Evolutionary conservation across 2,888 invertebrate species (phyloP), one percentile per base, ranked within the genome.

Genomic region (Synanthedon tipuliformis): DNA sequence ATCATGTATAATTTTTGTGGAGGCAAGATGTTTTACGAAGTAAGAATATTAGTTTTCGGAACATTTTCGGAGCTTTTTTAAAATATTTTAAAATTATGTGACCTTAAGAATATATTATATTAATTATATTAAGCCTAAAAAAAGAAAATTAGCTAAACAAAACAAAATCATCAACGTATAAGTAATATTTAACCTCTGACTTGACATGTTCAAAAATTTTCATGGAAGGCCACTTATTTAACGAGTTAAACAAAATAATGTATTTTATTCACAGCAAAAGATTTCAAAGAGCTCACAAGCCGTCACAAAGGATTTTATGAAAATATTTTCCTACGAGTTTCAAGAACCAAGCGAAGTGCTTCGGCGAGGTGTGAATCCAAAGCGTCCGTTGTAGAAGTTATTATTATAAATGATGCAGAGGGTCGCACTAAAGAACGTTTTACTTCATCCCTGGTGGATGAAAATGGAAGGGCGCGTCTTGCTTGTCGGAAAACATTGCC

Each of bases 341-440:
- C 61, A 68, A 66, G 62, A 63, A 70, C 71, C 65, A 71, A 66
- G 69, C 59, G 64, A 70, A 73, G 71, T 68, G 69, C 66, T 65
- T 59, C 34, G 63, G 59, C 61, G 62, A 75, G 73, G 75, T 78
- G 74, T 66, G 68, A 78, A 73, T 69, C 68, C 72, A 68, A 73
- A 77, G 72, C 68, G 72, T 69, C 69, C 69, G 61, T 65, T 69
- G 63, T 65, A 65, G 66, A 64, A 75, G 75, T 77, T 78, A 75
- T 75, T 74, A 77, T 78, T 75, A 78, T 79, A 77, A 80, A 81
- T 76, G 73, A 77, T 76, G 73, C 75, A 78, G 66, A 68, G 68
- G 69, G 67, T 64, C 62, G 66, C 65, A 59, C 65, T 61, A 65
- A 67, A 71, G 65, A 66, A 57, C 52, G 52, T 56, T 55, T 51